Base-by-base conservation (phyloP, 2,888 invertebrate genomes). In the Ectobius pallidus region DNA sequence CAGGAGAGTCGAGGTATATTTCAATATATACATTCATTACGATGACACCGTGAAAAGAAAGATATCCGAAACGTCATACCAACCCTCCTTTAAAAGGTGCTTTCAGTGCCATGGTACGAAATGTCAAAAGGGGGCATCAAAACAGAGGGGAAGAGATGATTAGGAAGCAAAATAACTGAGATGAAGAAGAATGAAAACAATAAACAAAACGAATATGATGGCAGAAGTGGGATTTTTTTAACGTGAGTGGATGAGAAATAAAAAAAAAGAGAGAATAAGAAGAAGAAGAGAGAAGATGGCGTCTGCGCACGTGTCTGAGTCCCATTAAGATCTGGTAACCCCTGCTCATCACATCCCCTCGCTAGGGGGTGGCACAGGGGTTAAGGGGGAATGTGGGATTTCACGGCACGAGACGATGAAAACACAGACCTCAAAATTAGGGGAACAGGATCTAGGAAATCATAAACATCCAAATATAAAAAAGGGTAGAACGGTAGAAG, bases 281-380 rank as follows among this genome's bases (percentile, higher is more conserved):
- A 16, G 58, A 30, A n/a, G n/a, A n/a, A 11, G 7, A 34, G 34
- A 11, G 34, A 34, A 30, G 7, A 22, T 25, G 14, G 25, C 25
- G 52, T 6, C 25, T 65, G 65, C 65, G 65, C 65, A 55, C 25
- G 44, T 65, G 65, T 14, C 27, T 25, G 22, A 18, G 25, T 27
- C 44, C 65, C 65, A 65, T 65, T 65, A 65, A 44, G 65, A 58
- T 25, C 7, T 42, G 25, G 39, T 42, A 63, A 7, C 46, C 65
- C 65, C 30, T 65, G 65, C 46, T 65, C 65, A 65, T 65, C 65
- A 65, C 30, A 34, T 46, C 18, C 44, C 65, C 65, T 44, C 46
- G 46, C 46, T n/a, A 44, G 46, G 65, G 65, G 65, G 44, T 65
- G 46, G 30, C 22, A n/a, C n/a, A n/a, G 16, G 58, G 30, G 30